phyloP scores from a whole-genome alignment of 2,113 vertebrate species.

The Colossoma macropomum region DNA sequence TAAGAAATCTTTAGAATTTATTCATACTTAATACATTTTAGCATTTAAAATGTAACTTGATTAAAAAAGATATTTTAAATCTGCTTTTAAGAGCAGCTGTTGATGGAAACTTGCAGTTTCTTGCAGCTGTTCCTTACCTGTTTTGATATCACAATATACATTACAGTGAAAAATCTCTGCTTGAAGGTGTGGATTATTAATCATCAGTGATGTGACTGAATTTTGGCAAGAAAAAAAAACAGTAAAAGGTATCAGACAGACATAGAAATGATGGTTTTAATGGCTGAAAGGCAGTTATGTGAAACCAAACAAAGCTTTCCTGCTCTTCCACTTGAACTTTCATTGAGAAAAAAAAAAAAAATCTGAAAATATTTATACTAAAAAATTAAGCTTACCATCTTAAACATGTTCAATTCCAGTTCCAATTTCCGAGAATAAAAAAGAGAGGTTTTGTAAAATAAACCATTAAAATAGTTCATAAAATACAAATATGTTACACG shows the following conservation, averaged over 20 bases:
- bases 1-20: too few relatives aligned
- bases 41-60: too few relatives aligned
- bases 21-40: too few relatives aligned
- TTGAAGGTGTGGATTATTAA: neutral
- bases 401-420: neutral
- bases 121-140: too few relatives aligned
- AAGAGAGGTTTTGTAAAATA: conserved; percentile 3
- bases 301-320: neutral
- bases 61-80: too few relatives aligned
- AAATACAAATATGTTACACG: neutral
- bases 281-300: neutral
- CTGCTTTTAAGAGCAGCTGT: neutral
- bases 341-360: neutral
- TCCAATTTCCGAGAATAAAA: neutral
- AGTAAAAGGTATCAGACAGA: neutral
- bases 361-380: neutral
- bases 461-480: neutral
- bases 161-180: neutral
- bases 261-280: neutral
- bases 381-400: neutral
- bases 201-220: too few relatives aligned
- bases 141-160: too few relatives aligned
- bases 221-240: neutral
- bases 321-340: neutral
- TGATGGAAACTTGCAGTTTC: neutral